These are phyloP conservation scores for Perca flavescens DNA, from an alignment of 2,113 vertebrate genomes.

Conservation along the genomic window DNA sequence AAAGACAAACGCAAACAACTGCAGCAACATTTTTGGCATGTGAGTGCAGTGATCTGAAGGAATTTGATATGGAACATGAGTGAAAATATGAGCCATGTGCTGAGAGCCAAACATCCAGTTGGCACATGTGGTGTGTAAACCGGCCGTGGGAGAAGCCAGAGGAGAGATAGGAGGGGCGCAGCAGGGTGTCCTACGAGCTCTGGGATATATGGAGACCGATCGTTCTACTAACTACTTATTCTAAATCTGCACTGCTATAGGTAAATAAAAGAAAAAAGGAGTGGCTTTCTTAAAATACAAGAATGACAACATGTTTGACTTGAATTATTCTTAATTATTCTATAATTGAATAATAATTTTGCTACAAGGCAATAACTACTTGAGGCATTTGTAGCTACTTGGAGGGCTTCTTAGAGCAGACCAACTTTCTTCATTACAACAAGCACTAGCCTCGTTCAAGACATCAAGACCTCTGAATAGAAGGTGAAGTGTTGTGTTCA, in stretches of 20 bases:
- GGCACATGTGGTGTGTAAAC: constrained; percentile 54
- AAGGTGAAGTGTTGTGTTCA: not conserved
- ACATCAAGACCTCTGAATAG: not conserved
- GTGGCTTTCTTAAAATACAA: not conserved
- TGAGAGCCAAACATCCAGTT: constrained; percentile 68
- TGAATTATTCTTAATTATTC: not conserved
- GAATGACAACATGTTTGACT: not conserved
- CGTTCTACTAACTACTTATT: not conserved
- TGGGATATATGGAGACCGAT: not conserved
- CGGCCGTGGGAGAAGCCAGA: constrained; percentile 31
- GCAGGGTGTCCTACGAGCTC: not conserved
- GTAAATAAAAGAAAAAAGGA: not conserved
- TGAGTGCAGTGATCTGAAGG: constrained; percentile 6
- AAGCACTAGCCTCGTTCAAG: not conserved
- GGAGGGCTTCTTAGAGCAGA: not conserved
- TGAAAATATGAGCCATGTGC: constrained; percentile 62
- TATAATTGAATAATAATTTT: too few species aligned
- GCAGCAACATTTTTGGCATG: constrained; percentile 9
- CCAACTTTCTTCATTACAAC: not conserved
- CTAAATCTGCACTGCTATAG: not conserved
- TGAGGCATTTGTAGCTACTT: not conserved
- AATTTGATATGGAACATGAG: constrained; percentile 43
- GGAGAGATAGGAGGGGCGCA: constrained; percentile 16
- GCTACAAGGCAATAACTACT: not conserved
- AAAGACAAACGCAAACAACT: constrained; percentile 24